Conservation (phyloP, 2,113 vertebrate species). For the Catharus bicknelli region DNA sequence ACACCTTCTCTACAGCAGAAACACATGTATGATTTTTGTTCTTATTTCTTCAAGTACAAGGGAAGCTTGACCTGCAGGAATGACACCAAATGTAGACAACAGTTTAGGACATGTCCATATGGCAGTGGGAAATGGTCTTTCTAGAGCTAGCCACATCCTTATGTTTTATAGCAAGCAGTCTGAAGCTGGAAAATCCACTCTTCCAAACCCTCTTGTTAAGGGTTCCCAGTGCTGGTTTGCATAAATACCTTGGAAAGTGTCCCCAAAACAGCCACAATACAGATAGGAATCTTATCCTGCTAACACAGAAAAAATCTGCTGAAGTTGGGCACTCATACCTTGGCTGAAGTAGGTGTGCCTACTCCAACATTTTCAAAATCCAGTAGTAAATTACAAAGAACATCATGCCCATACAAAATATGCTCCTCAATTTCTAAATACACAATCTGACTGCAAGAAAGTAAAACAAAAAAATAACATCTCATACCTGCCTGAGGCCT, state of each 20-base stretch:
- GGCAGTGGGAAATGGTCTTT: not conserved
- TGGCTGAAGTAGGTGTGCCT: not conserved
- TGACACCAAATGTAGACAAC: not conserved
- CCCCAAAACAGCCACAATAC: not conserved
- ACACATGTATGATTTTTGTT: not conserved
- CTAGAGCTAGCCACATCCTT: not conserved
- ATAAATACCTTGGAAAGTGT: not conserved
- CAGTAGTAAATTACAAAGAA: not conserved
- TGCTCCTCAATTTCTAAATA: not conserved
- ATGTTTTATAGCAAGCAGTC: not conserved
- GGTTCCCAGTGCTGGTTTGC: not conserved
- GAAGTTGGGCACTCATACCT: not conserved
- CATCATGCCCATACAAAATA: not conserved
- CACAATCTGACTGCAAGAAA: not conserved
- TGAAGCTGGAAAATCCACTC: not conserved
- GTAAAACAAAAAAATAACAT: not conserved
- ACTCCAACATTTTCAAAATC: not conserved
- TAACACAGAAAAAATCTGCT: not conserved
- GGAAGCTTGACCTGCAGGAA: not conserved
- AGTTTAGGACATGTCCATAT: not conserved
- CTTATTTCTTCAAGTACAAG: not conserved
- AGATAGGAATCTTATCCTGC: not conserved
- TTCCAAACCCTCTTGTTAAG: not conserved
- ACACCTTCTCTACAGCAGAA: not conserved
- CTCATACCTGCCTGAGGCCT: constrained; percentile 88